Base-by-base conservation (phyloP, 2,797 vertebrate genomes). In the Threskiornis aethiopicus region DNA sequence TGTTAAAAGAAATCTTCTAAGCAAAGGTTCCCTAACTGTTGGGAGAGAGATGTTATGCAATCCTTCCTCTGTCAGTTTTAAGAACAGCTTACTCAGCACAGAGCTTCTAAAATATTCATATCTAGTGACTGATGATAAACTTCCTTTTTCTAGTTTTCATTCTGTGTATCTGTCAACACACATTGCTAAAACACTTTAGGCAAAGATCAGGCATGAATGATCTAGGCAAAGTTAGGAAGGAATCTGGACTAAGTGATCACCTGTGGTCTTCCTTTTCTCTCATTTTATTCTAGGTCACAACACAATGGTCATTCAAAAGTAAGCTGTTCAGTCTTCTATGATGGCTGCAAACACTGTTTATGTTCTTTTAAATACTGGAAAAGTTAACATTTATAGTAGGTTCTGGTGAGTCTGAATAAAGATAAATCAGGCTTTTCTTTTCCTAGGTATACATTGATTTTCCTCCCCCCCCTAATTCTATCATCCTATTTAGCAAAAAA, bases 401-500 rank as follows among this genome's bases (percentile, higher is more conserved):
- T 71, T 22, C 46, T 78, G 21, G 9, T 77, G 55, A 93, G 61
- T 42, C 39, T 86, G 12, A 52, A 54, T 51, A 84, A 67, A 91
- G 33, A 64, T 55, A 84, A 92, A 49, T 49, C n/a, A 58, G 18
- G 15, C 22, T 87, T 79, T 49, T 82, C 28, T 84, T 91, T 94
- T 66, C 46, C 35, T 76, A 51, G 8, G 19, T 35, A 58, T 47
- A 42, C 26, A 10, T 15, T 41, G 9, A 3, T 69, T 86, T 84
- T 79, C 44, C 18, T 82, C 49, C 35, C 22, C 15, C 29, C 16
- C 16, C 28, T 35, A 79, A 54, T 66, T 94, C 47, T 55, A 39
- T 51, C 39, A 90, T 57, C 62, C 47, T 79, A 70, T 91, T 89
- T 86, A 90, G 28, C 41, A 90, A 92, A 96, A 84, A 96, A 77